A percentile compares a stretch with the other conserved stretches of the same genome.
Conservation (phyloP, 2,113 vertebrate genomes). For the Amazona vittata region DNA sequence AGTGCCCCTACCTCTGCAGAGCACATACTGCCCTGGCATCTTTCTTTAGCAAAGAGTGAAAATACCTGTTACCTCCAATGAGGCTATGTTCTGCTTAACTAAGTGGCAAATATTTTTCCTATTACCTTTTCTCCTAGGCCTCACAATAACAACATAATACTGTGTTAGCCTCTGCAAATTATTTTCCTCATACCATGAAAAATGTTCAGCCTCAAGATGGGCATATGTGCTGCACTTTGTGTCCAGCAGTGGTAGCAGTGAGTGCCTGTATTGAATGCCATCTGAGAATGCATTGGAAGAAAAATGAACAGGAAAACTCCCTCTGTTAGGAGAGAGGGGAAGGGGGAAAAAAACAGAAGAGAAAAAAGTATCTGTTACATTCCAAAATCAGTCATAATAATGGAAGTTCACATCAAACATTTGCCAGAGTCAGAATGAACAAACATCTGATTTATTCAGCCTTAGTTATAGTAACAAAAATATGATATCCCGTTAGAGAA, state of each 20-base stretch:
- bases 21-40: background rate
- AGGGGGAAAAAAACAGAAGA: rapidly evolving
- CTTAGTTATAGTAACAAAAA: slow-evolving; percentile 45
- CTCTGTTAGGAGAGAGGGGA: background rate
- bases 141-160: background rate
- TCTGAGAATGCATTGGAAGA: background rate
- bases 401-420: slow-evolving; percentile 24
- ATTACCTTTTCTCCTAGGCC: background rate
- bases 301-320: slow-evolving; percentile 25
- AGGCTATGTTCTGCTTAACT: background rate
- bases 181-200: background rate
- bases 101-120: background rate
- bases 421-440: slow-evolving; percentile 18
- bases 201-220: background rate
- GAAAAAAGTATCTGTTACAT: background rate
- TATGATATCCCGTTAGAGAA: slow-evolving; percentile 30
- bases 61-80: background rate
- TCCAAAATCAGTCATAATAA: slow-evolving; percentile 28
- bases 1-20: background rate
- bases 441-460: slow-evolving; percentile 57
- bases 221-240: background rate
- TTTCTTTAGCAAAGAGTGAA: background rate
- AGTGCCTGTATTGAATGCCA: background rate
- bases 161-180: background rate
- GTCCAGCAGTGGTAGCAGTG: background rate